Evolutionary conservation across 2,797 vertebrate species (phyloP).

Genomic region (Clamator glandarius): DNA sequence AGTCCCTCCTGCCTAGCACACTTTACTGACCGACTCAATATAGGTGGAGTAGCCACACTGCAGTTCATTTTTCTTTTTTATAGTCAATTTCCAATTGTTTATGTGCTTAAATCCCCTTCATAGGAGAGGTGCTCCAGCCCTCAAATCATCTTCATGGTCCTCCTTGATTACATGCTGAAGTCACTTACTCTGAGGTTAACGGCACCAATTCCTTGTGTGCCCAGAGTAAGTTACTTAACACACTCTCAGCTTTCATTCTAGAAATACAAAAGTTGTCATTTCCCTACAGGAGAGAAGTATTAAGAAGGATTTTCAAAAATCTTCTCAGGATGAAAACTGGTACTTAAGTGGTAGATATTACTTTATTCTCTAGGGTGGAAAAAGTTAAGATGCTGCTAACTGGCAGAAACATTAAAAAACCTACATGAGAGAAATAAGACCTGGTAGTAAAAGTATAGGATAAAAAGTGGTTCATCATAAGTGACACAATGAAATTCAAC

Average conservation of each 20-base stretch:
- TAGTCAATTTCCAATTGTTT: not conserved
- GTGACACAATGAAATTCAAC: not conserved
- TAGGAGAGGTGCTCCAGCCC: no score
- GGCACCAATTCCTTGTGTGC: not conserved
- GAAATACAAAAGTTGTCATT: not conserved
- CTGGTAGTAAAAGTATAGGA: not conserved
- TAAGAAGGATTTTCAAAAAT: not conserved
- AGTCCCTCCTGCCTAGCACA: not conserved
- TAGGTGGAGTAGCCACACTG: not conserved
- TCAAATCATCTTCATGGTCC: no score
- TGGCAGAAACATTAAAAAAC: not conserved
- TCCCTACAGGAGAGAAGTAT: not conserved
- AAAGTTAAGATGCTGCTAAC: not conserved
- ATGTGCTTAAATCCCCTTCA: not conserved
- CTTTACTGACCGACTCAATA: not conserved
- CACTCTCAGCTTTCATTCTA: not conserved
- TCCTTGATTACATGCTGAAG: not conserved
- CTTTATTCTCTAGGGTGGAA: not conserved
- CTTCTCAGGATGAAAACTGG: not conserved
- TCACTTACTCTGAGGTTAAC: not conserved
- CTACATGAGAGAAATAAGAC: not conserved
- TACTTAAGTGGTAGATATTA: not conserved
- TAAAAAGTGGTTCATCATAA: not conserved
- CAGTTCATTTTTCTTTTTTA: not conserved
- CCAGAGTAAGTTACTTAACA: not conserved